phyloP scores from a whole-genome alignment of 1,140 invertebrate genomes.

The Pachyrhynchus sulphureomaculatus region DNA sequence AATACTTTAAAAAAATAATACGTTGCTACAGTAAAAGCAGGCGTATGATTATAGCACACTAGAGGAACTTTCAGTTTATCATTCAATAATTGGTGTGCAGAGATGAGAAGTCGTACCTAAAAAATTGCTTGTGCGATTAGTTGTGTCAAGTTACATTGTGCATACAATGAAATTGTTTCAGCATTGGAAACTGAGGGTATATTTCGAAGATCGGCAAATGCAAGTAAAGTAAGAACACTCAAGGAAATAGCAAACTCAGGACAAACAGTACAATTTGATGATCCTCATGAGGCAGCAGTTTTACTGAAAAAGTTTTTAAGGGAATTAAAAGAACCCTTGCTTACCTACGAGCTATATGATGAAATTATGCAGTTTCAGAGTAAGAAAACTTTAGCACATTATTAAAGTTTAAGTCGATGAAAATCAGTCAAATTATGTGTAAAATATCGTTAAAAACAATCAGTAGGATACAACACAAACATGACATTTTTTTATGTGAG shows the following conservation, averaged over 20 bases:
- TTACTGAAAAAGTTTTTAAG: constrained; percentile 92
- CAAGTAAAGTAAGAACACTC: constrained; percentile 78
- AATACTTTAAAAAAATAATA: no score
- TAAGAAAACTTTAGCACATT: constrained; percentile 50
- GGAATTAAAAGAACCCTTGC: constrained; percentile 89
- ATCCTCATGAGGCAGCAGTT: constrained; percentile 91
- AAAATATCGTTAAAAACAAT: no score
- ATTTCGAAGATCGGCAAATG: constrained; percentile 89
- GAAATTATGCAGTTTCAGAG: constrained; percentile 91
- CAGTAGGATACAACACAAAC: no score
- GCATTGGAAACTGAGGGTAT: constrained; percentile 94
- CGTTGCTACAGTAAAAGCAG: no score
- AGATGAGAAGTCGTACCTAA: no score
- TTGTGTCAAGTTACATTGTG: no score
- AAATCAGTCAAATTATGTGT: not conserved
- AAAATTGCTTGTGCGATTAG: no score
- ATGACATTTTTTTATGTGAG: no score
- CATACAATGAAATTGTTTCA: no score
- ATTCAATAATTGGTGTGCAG: no score
- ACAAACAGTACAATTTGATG: constrained; percentile 76
- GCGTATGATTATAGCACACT: no score
- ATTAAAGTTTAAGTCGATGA: not conserved
- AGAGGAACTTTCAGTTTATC: no score
- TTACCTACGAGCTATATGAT: constrained; percentile 94
- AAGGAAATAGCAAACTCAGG: constrained; percentile 85